Evolutionary conservation across 2,888 invertebrate genomes (phyloP), one percentile per base, ranked within the genome.

Genomic region (Catotricha subobsoleta): DNA sequence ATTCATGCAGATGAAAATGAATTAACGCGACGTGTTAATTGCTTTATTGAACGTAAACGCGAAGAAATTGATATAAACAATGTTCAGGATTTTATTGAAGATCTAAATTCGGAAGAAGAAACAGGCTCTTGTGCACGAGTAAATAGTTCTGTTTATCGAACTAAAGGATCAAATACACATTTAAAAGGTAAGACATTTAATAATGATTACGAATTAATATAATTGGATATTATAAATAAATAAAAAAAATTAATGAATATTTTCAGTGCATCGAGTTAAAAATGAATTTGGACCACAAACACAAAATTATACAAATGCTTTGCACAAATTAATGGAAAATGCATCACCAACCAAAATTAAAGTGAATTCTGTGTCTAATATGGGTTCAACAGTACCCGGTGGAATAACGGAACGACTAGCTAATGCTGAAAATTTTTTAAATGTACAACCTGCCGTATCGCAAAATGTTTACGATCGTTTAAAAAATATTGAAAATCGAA

Each of bases 141-240:
- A 12, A 71, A 81, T 54, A 76, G 84, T 30, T 69, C 74, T 48
- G 70, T 83, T 44, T 66, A 76, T 3, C 76, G 72, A 47, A 67
- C 78, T 40, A 76, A 72, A 49, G 80, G 78, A 53, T 78, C 79
- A 0, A 82, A 78, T 54, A 78, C 83, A 47, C 86, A 83, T 62
- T 67, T 87, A 43, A 79, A 77, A 71, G 78, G 84, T 83, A 60
- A 42, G 39, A 19, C 16, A 12, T 19, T 23, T 15, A 19, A n/a
- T n/a, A n/a, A n/a, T n/a, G n/a, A n/a, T n/a, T n/a, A n/a, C n/a
- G n/a, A n/a, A n/a, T n/a, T 30, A 30, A 9, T 30, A 6, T 18
- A 10, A 33, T 33, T 18, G 16, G 19, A 12, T 37, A 39, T 44
- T 40, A 4, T n/a, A n/a, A n/a, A n/a, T n/a, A n/a, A n/a, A n/a